phyloP scores from a whole-genome alignment of 2,113 vertebrate genomes.

The human (Homo sapiens) region DNA sequence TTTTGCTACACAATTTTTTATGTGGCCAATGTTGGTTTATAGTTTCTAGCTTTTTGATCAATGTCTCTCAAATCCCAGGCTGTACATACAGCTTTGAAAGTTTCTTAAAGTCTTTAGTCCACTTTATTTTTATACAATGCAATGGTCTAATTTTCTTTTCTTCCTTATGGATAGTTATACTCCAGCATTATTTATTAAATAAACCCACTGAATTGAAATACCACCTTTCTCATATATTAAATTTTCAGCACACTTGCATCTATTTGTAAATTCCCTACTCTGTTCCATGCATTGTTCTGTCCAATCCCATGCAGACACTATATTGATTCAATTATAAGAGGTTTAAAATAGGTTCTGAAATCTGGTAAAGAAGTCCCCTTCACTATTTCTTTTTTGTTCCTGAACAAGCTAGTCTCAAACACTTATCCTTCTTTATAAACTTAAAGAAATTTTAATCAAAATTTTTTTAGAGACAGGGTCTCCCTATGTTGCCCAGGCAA shows the following conservation, averaged over 20 bases:
- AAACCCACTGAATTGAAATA: not conserved
- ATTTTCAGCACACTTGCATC: not conserved
- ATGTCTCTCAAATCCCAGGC: not conserved
- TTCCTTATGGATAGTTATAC: not conserved
- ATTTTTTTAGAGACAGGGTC: not conserved
- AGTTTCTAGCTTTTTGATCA: not conserved
- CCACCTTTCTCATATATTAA: not conserved
- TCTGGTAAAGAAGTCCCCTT: not conserved
- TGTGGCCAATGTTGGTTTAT: not conserved
- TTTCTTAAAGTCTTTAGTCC: constrained; percentile 6
- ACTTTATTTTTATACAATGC: not conserved
- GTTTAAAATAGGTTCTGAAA: not conserved
- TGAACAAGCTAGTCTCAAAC: not conserved
- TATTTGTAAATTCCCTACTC: not conserved
- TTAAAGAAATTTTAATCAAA: not conserved
- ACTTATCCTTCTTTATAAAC: not conserved
- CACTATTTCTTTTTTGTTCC: not conserved
- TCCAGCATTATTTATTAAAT: not conserved
- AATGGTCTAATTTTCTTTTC: constrained; percentile 10
- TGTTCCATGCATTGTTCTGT: not conserved
- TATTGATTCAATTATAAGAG: not conserved
- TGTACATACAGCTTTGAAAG: not conserved
- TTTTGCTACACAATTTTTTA: constrained; percentile 13
- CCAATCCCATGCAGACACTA: not conserved
- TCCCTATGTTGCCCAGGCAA: not conserved